Evolutionary conservation across 2,113 vertebrate species (phyloP), one percentile per base, ranked within the genome.

Genomic region (Lutjanus erythropterus): DNA sequence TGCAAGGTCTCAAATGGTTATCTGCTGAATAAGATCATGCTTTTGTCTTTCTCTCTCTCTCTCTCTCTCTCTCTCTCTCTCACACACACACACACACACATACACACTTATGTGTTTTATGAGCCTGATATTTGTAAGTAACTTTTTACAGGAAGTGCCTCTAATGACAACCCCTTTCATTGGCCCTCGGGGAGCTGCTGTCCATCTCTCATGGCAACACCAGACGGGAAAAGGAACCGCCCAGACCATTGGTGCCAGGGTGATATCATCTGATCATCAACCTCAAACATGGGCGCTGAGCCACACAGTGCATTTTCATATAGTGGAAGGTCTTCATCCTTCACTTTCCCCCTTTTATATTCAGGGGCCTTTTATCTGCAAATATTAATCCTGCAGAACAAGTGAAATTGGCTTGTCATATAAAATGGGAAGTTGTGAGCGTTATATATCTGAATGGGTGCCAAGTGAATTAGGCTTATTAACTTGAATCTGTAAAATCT

Each of bases 191-290:
- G 85, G 92, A 91, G 65, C 71, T 78, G 83, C 89, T 91, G 88
- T 88, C 88, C 88, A 88, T 94, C 90, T 89, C 81, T 85, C 84
- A 78, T 68, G 73, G 83, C 84, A 86, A 81, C 77, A 73, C 78
- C 80, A 83, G 88, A 89, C 66, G 62, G 87, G 87, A 91, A 92
- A 85, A 86, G 88, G 86, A 91, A 62, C 83, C 86, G 68, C 83
- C 90, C 84, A 87, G 70, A 80, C 60, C 58, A 15, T 68, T 52
- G 72, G 75, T 87, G 89, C 91, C 87, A 89, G 72, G 80, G 89
- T 93, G 93, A 93, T 92, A 92, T 94, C 91, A 94, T 94, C 91
- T 91, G 87, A 90, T 92, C 90, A 90, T 91, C 90, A 90, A 91
- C 78, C 87, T 91, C 78, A 75, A 84, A 76, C 83, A 76, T 75